phyloP scores from a whole-genome alignment of 2,113 vertebrate genomes.

The Scolopax mira region DNA sequence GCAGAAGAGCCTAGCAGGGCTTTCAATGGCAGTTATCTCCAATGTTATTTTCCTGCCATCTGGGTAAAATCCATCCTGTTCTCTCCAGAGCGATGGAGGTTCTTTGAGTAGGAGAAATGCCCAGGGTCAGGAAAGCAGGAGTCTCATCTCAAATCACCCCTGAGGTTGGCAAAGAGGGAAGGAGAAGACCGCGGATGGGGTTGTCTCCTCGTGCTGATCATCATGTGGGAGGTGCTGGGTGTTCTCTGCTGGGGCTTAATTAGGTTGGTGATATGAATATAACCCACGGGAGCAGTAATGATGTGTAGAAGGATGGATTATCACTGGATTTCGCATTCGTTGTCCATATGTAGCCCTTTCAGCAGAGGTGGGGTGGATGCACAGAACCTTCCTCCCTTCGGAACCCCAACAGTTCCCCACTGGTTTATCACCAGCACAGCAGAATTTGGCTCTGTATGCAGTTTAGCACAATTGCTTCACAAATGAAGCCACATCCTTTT shows the following conservation, averaged over 20 bases:
- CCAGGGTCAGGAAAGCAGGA: neutral
- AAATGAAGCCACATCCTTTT: neutral
- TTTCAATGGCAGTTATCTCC: neutral
- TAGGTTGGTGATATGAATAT: neutral
- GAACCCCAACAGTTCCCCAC: neutral
- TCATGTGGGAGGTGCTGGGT: fast-evolving
- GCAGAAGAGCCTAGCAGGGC: neutral
- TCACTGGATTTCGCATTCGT: fast-evolving
- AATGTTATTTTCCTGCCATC: slow-evolving; percentile 33
- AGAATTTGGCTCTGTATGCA: neutral
- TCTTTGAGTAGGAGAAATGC: neutral
- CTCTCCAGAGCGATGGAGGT: neutral
- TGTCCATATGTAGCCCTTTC: fast-evolving
- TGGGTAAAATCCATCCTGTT: neutral
- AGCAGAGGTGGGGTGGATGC: neutral
- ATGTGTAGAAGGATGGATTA: fast-evolving
- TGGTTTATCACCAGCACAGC: neutral
- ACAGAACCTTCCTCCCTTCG: neutral
- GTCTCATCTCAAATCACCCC: neutral
- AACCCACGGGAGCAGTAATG: neutral
- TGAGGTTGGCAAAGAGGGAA: neutral
- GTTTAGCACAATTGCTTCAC: neutral
- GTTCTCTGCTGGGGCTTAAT: neutral
- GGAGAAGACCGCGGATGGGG: neutral
- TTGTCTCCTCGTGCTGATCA: fast-evolving